Base-by-base conservation (phyloP, 2,888 invertebrate genomes). In the Euspilapteryx auroguttella region DNA sequence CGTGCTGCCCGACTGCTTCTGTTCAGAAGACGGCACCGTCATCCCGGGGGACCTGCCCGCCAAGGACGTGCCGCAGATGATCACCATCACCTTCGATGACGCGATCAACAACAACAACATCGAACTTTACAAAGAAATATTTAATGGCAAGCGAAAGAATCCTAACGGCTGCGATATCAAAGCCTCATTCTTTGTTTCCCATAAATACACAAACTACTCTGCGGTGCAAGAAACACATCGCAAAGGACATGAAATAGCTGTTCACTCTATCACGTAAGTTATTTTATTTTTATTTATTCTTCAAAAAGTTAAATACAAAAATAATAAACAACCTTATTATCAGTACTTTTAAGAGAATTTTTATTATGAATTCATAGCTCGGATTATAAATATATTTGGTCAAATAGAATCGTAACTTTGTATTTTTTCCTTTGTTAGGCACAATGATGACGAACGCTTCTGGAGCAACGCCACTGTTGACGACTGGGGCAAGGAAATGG, bases 61-160 rank as follows among this genome's bases (percentile, higher is more conserved):
- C 35, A 88, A 84, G 65, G 90, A 92, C 48, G 90, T 94, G 1
- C 94, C 94, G 4, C 93, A 94, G 77, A 94, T 94, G 94, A 86
- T 94, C 51, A 93, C 91, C 32, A 88, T 94, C 53, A 94, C 94
- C 28, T 94, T 94, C 56, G 94, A 94, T 53, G 94, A 94, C 49
- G 94, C 94, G 49, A 91, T 94, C 64, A 94, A 94, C 64, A 93
- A 93, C 68, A 93, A 94, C 73, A 94, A 94, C 68, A 94, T 94
- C 54, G 93, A 91, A 45, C 73, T 94, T 28, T 94, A 94, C 80
- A 90, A 90, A 58, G 92, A 93, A 49, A 92, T 94, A 37, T 94
- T 94, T 73, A 90, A 87, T 58, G 85, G 86, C 33, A 87, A 89
- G 46, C 83, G 94, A 37, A 90, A 89, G 63, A 94, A 94, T 54